Percentiles rank a stretch among this genome's conserved stretches.
These are phyloP conservation scores for Acronicta psi DNA, from an alignment of 2,888 invertebrate genomes.

Conservation along the genomic window DNA sequence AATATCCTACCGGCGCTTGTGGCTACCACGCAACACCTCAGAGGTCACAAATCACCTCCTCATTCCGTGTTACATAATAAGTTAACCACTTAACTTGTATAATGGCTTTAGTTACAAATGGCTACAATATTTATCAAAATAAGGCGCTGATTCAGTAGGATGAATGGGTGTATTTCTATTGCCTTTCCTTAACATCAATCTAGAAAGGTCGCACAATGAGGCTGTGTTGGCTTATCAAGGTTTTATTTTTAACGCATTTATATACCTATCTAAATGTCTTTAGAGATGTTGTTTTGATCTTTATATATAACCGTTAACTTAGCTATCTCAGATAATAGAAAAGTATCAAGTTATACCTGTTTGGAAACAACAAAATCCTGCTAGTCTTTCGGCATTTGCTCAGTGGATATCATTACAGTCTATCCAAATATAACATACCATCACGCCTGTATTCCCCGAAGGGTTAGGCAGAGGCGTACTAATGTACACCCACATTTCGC, in stretches of 20 bases:
- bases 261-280: slow-evolving; percentile 6
- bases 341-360: no score
- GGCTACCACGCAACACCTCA: no score
- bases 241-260: slow-evolving; percentile 19
- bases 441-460: no score
- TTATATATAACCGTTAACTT: slow-evolving; percentile 9
- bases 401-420: no score
- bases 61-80: slow-evolving; percentile 17
- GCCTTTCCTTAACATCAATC: slow-evolving; percentile 27
- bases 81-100: slow-evolving; percentile 21
- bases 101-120: slow-evolving; percentile 3
- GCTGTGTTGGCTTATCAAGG: slow-evolving; percentile 10
- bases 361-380: no score
- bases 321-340: no score
- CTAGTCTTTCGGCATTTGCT: no score
- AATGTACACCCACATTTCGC: no score
- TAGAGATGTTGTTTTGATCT: slow-evolving; percentile 1
- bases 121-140: slow-evolving; percentile 12
- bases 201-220: slow-evolving; percentile 24
- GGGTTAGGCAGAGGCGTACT: no score
- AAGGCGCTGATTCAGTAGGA: slow-evolving; percentile 14
- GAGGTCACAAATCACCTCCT: slow-evolving; percentile 17
- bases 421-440: no score
- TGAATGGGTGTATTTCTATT: slow-evolving; percentile 5
- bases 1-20: no score